Percentiles rank a stretch among this genome's conserved stretches.
phyloP scores from a whole-genome alignment of 2,113 vertebrate species.

The Chloroceryle aenea region DNA sequence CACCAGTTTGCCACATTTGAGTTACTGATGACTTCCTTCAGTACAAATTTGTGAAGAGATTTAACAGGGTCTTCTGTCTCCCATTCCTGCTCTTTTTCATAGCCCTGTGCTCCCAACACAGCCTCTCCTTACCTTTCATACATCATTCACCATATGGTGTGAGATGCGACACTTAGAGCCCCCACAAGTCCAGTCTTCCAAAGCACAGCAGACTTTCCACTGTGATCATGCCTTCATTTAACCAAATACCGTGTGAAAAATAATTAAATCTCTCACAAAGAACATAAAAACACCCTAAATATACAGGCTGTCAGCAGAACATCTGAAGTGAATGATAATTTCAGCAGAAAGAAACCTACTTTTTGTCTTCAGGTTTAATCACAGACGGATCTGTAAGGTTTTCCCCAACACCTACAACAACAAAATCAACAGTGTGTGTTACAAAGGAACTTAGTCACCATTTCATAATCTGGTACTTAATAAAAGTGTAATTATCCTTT shows the following conservation, averaged over 20 bases:
- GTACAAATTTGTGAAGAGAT: not conserved
- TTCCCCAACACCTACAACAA: constrained; percentile 88
- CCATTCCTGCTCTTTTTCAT: not conserved
- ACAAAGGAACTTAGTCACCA: not conserved
- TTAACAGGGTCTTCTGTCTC: not conserved
- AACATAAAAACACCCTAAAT: not conserved
- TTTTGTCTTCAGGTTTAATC: constrained; percentile 89
- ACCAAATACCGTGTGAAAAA: not conserved
- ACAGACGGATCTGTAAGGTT: constrained; percentile 95
- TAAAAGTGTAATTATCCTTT: not conserved
- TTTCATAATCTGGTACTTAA: constrained; percentile 18
- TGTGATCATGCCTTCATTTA: not conserved
- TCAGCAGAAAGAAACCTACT: constrained; percentile 77
- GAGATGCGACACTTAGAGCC: not conserved
- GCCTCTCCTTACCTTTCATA: not conserved
- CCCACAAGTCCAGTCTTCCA: not conserved
- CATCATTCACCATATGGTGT: rapidly evolving
- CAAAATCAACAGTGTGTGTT: constrained; percentile 49
- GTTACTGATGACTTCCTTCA: not conserved
- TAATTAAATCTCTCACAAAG: not conserved
- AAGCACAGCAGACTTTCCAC: not conserved
- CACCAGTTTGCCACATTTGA: not conserved
- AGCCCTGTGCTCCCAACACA: not conserved
- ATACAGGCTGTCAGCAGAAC: not conserved
- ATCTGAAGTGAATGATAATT: not conserved